Evolutionary conservation across 1,140 invertebrate genomes (phyloP).

Genomic region (Rhopalosiphum padi): DNA sequence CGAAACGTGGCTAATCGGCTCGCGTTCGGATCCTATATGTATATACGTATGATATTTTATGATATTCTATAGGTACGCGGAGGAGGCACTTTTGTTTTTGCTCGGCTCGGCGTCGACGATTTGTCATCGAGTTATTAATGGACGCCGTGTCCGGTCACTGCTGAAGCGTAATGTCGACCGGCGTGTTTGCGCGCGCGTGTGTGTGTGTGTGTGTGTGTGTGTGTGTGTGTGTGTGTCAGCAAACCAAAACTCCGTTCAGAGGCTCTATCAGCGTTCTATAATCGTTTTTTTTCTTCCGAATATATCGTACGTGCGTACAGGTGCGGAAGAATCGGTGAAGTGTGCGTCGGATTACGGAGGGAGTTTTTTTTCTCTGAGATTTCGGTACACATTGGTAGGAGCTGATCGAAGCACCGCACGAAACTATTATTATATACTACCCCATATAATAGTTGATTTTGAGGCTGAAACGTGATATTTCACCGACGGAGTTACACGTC

Average conservation of each 20-base stretch:
- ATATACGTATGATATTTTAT: neutral
- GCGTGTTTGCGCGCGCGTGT: neutral
- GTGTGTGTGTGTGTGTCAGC: neutral
- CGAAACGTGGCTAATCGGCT: neutral
- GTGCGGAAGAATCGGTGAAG: neutral
- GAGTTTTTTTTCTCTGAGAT: neutral
- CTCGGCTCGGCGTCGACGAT: slow-evolving; percentile 19
- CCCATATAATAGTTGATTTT: neutral
- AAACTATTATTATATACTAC: neutral
- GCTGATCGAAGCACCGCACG: neutral
- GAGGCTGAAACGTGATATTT: neutral
- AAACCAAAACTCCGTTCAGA: neutral
- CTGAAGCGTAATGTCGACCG: neutral
- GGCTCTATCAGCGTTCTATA: neutral
- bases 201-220: neutral
- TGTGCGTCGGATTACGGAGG: neutral
- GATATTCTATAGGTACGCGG: neutral
- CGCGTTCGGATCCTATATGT: neutral
- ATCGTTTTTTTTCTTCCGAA: neutral
- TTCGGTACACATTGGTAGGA: neutral
- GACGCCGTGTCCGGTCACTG: neutral
- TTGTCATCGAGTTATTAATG: slow-evolving; percentile 41
- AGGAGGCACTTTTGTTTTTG: slow-evolving; percentile 26
- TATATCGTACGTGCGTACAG: neutral
- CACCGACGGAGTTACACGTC: neutral